A percentile compares a stretch with the other conserved stretches of the same genome.
phyloP scores from a whole-genome alignment of 2,888 invertebrate species.

The Lordiphosa fenestrarum region DNA sequence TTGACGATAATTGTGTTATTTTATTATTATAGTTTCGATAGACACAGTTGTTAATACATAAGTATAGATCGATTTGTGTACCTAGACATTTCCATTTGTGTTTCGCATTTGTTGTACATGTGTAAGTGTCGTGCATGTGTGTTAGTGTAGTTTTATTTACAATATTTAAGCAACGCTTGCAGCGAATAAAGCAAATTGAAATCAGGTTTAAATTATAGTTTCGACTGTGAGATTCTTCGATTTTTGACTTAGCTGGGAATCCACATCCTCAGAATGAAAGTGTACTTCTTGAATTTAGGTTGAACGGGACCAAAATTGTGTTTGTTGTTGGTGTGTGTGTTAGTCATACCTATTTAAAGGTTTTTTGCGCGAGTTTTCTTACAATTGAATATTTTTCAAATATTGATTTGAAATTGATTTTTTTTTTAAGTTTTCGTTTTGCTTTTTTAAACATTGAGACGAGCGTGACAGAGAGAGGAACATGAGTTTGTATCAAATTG shows the following conservation, averaged over 20 bases:
- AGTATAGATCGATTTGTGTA: conserved; percentile 35
- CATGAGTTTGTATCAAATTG: conserved; percentile 24
- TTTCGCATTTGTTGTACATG: conserved; percentile 35
- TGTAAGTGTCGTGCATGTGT: conserved; percentile 15
- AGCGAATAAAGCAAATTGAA: conserved; percentile 26
- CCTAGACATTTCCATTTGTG: conserved; percentile 36
- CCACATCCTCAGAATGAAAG: neutral
- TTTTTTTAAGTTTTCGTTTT: conserved; percentile 11
- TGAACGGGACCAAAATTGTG: conserved; percentile 25
- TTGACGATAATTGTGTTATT: conserved; percentile 40
- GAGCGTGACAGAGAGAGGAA: conserved; percentile 48
- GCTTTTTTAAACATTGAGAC: conserved; percentile 39
- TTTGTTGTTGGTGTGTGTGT: conserved; percentile 30
- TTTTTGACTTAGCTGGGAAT: neutral
- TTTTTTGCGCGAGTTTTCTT: conserved; percentile 64
- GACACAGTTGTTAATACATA: conserved; percentile 53
- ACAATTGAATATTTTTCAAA: conserved; percentile 48
- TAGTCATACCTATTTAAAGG: conserved; percentile 76
- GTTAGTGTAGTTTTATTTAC: conserved; percentile 42
- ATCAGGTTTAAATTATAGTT: conserved; percentile 1
- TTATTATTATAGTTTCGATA: conserved; percentile 41
- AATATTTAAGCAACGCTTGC: conserved; percentile 35
- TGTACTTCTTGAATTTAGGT: neutral
- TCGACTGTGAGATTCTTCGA: conserved; percentile 3
- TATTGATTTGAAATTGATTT: conserved; percentile 7